Percentiles rank a stretch among this genome's conserved stretches.
Conservation (phyloP, 2,113 vertebrate genomes). For the Tonatia bakeri region DNA sequence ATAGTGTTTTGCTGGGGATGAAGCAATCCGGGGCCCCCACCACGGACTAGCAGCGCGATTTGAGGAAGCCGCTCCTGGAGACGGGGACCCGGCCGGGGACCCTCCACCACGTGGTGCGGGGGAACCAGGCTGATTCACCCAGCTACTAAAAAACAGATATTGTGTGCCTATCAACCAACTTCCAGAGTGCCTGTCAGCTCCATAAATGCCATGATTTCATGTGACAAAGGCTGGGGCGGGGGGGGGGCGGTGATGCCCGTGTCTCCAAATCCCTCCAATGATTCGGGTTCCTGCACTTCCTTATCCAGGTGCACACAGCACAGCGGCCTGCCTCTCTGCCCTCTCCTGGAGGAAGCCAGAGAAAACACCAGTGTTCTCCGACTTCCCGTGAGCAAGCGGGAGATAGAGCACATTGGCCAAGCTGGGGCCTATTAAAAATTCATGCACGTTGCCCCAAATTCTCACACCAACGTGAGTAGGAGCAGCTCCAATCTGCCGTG, state of each 20-base stretch:
- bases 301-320: not conserved
- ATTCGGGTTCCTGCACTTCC: not conserved
- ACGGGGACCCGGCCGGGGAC: not conserved
- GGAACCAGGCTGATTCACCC: not conserved
- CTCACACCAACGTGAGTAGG: constrained; percentile 19
- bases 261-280: not conserved
- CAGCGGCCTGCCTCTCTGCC: not conserved
- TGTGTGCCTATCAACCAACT: not conserved
- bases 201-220: not conserved
- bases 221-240: not conserved
- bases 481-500: not conserved
- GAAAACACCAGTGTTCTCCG: too few relatives aligned
- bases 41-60: not conserved
- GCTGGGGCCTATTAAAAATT: constrained; percentile 24
- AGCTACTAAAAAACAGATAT: not conserved
- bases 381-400: not conserved
- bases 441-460: constrained; percentile 40
- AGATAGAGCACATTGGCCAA: not conserved
- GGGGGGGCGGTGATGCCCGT: not conserved
- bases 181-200: not conserved
- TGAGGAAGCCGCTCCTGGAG: rapidly evolving
- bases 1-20: not conserved
- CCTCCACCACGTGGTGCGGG: not conserved
- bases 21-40: not conserved
- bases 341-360: not conserved